Evolutionary conservation across 2,113 vertebrate species (phyloP).

Genomic region (Notothenia coriiceps): DNA sequence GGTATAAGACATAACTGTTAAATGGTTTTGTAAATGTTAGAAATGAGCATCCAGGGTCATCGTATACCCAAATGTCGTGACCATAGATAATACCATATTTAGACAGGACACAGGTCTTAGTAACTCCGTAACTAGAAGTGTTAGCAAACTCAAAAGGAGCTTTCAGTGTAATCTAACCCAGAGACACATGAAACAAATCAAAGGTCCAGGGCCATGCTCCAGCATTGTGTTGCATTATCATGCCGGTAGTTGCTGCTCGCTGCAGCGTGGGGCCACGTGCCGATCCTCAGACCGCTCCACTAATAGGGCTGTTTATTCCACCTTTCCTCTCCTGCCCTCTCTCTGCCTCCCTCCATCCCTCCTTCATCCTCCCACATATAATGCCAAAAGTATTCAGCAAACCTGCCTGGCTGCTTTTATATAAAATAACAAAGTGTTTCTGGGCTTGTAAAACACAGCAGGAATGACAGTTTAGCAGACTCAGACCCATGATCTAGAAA

Average conservation of each 20-base stretch:
- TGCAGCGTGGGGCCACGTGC: constrained; percentile 75
- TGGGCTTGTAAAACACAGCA: constrained; percentile 77
- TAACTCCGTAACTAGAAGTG: constrained; percentile 17
- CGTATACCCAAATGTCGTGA: neutral
- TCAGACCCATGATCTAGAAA: constrained; percentile 64
- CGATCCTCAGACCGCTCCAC: constrained; percentile 61
- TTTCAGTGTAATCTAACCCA: constrained; percentile 37
- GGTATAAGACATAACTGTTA: neutral
- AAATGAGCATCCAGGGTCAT: constrained; percentile 1
- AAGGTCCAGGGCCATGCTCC: constrained; percentile 30
- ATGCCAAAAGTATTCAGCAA: constrained; percentile 69
- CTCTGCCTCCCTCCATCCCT: constrained; percentile 35
- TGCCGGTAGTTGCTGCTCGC: constrained; percentile 38
- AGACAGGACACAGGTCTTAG: neutral
- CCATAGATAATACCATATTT: constrained; percentile 10
- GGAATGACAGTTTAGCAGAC: constrained; percentile 82
- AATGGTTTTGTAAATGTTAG: neutral
- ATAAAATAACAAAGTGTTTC: constrained; percentile 79
- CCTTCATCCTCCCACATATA: constrained; percentile 78
- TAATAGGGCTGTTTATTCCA: constrained; percentile 76
- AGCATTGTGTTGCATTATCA: constrained; percentile 42
- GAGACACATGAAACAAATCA: constrained; percentile 49
- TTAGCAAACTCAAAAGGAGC: constrained; percentile 48
- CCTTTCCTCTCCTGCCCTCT: constrained; percentile 53
- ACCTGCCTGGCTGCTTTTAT: constrained; percentile 74